Percentiles rank a stretch among this genome's conserved stretches.
Conservation (phyloP, 2,113 vertebrate genomes). For the Dolichotis patagonum region DNA sequence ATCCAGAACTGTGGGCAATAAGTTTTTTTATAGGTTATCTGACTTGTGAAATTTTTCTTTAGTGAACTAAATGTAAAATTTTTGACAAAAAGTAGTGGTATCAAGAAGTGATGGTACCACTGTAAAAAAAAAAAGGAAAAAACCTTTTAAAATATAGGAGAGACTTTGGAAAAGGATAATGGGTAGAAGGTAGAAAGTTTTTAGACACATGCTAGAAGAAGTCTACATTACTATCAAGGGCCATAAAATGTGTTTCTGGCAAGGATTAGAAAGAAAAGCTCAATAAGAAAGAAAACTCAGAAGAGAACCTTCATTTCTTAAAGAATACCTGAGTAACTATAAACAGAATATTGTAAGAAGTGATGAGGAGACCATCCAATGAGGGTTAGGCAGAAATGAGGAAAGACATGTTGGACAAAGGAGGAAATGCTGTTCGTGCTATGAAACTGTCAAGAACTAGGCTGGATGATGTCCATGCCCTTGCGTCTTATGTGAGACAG, state of each 20-base stretch:
- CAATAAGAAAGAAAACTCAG: not conserved
- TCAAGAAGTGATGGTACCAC: not conserved
- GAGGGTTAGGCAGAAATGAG: not conserved
- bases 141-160: not conserved
- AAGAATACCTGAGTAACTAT: not conserved
- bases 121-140: not conserved
- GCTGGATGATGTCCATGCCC: not conserved
- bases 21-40: not conserved
- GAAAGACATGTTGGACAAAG: not conserved
- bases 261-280: not conserved
- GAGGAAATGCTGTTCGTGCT: not conserved
- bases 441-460: not conserved
- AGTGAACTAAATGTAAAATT: not conserved
- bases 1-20: not conserved
- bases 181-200: not conserved
- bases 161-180: not conserved
- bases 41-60: not conserved
- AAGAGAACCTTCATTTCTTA: not conserved
- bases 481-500: not conserved
- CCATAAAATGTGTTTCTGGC: not conserved
- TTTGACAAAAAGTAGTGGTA: not conserved
- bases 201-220: not conserved
- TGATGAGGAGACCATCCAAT: not conserved
- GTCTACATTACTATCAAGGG: not conserved
- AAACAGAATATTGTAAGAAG: not conserved